Evolutionary conservation across 1,140 invertebrate species (phyloP).

Genomic region (Parasteatoda tepidariorum): DNA sequence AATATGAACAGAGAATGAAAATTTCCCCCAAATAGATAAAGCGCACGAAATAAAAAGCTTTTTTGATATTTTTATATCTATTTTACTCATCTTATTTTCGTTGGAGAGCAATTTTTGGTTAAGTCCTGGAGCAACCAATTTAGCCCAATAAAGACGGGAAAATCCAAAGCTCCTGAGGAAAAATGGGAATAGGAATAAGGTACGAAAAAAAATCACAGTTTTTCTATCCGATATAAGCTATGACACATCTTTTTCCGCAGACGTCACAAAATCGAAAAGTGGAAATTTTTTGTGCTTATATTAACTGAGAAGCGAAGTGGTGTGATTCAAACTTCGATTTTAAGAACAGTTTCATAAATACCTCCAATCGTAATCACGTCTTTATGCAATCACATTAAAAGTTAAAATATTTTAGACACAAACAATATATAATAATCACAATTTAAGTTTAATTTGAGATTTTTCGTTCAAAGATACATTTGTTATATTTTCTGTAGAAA

Average conservation of each 20-base stretch:
- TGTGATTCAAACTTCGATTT: too few species aligned
- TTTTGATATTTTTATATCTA: slow-evolving; percentile 7
- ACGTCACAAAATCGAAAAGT: slow-evolving; percentile 52
- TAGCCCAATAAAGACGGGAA: slow-evolving; percentile 43
- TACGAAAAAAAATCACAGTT: slow-evolving; percentile 13
- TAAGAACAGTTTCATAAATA: too few species aligned
- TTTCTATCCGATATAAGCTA: slow-evolving; percentile 9
- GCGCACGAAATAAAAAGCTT: slow-evolving; percentile 30
- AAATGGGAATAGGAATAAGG: slow-evolving; percentile 17
- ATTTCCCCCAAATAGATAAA: neutral
- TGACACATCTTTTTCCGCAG: slow-evolving; percentile 52
- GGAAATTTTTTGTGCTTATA: slow-evolving; percentile 1
- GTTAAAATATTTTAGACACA: too few species aligned
- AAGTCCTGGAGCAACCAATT: slow-evolving; percentile 18
- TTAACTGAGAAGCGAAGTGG: neutral
- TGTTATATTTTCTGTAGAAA: too few species aligned
- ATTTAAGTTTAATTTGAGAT: too few species aligned
- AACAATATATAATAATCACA: too few species aligned
- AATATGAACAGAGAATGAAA: neutral
- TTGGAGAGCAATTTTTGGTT: slow-evolving; percentile 15
- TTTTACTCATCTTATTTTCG: neutral
- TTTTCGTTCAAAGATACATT: too few species aligned
- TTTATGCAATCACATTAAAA: too few species aligned
- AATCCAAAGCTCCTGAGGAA: neutral
- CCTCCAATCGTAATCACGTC: too few species aligned